Evolutionary conservation across 1,140 invertebrate species (phyloP).

Genomic region (Penaeus chinensis): DNA sequence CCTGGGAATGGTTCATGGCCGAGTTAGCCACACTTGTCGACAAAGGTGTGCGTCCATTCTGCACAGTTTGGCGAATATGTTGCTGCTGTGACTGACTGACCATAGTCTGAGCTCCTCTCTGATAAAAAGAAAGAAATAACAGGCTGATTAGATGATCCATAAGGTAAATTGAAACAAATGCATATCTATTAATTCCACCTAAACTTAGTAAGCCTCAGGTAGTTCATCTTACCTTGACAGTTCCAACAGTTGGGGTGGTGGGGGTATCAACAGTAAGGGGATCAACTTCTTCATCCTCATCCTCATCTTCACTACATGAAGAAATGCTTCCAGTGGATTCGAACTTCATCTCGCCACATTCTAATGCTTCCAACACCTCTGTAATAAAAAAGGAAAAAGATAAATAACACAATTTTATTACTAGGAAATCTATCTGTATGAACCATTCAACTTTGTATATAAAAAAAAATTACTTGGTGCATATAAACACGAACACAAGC

Average conservation of each 20-base stretch:
- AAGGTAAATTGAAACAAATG: not conserved
- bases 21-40: conserved; percentile 28
- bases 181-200: not conserved
- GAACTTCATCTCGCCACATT: conserved; percentile 86
- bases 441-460: no score
- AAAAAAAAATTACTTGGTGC: no score
- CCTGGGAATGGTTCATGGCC: conserved; percentile 16
- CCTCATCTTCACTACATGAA: conserved; percentile 70
- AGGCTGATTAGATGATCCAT: not conserved
- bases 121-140: conserved; percentile 20
- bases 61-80: conserved; percentile 47
- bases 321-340: conserved; percentile 68
- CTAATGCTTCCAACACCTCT: conserved; percentile 83
- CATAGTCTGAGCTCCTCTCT: conserved; percentile 32
- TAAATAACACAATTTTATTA: conserved; percentile 12
- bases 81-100: conserved; percentile 32
- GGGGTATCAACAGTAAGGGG: conserved; percentile 62
- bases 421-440: not conserved
- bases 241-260: conserved; percentile 54
- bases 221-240: conserved; percentile 24
- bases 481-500: no score
- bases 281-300: conserved; percentile 70
- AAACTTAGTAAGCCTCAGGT: not conserved
- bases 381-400: conserved; percentile 59
- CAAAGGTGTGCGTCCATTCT: conserved; percentile 47